Conservation (phyloP, 2,888 invertebrate species). For the Auanema sp. region DNA sequence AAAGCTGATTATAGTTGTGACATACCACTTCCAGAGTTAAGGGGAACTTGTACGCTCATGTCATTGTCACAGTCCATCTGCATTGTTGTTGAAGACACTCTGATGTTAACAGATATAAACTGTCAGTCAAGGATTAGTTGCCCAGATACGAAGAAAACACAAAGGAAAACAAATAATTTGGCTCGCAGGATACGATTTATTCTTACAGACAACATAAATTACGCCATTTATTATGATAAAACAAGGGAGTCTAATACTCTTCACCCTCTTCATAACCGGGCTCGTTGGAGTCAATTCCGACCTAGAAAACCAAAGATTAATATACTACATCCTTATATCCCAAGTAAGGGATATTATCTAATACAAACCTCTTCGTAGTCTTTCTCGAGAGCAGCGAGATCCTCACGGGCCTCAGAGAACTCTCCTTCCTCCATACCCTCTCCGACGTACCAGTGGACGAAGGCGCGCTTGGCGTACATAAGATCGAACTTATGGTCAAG, state of each 20-base stretch:
- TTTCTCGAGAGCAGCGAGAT: conserved; percentile 56
- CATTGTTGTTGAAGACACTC: too few relatives aligned
- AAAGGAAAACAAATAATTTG: too few relatives aligned
- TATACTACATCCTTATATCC: not conserved
- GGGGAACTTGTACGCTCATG: too few relatives aligned
- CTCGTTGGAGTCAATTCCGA: conserved; percentile 39
- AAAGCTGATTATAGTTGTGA: too few relatives aligned
- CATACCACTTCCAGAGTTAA: too few relatives aligned
- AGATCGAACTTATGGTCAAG: conserved; percentile 77
- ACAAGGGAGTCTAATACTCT: conserved; percentile 29
- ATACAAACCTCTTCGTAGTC: conserved; percentile 53
- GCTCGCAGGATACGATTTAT: too few relatives aligned
- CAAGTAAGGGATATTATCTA: not conserved
- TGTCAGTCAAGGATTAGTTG: too few relatives aligned
- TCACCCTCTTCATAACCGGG: conserved; percentile 42
- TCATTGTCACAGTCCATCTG: too few relatives aligned
- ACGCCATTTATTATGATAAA: not conserved
- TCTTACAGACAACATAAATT: too few relatives aligned
- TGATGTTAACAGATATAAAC: too few relatives aligned
- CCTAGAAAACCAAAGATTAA: conserved; percentile 3
- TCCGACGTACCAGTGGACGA: conserved; percentile 67
- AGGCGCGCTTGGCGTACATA: conserved; percentile 75
- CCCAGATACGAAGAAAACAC: too few relatives aligned
- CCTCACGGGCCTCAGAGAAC: conserved; percentile 62
- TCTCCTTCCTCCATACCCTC: conserved; percentile 64